phyloP scores from a whole-genome alignment of 2,113 vertebrate species.

The Microtus richardsoni region DNA sequence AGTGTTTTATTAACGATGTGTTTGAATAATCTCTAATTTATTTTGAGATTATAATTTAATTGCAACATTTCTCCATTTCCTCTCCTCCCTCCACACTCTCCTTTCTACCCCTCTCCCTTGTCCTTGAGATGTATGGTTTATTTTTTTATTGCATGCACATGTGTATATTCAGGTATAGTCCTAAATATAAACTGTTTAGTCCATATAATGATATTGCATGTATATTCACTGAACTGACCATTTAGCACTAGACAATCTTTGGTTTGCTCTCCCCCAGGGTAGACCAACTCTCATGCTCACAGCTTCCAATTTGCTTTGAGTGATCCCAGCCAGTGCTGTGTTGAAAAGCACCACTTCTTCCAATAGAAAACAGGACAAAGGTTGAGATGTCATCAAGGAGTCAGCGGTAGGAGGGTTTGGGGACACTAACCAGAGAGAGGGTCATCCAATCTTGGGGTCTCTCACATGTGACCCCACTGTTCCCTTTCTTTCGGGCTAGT shows the following conservation, averaged over 20 bases:
- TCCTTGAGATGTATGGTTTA: neutral
- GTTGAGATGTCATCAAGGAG: neutral
- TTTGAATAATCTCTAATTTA: neutral
- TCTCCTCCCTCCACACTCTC: neutral
- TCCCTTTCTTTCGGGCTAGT: neutral
- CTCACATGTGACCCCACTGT: neutral
- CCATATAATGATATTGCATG: neutral
- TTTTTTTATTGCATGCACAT: neutral
- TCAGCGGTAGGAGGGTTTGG: neutral
- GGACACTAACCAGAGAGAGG: neutral
- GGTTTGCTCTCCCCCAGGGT: too few species aligned
- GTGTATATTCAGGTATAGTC: neutral
- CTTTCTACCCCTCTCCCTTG: too few species aligned
- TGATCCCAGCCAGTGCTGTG: neutral
- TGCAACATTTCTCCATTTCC: neutral
- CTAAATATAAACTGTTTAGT: neutral
- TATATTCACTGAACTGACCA: neutral
- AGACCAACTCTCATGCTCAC: too few species aligned
- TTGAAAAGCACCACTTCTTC: neutral
- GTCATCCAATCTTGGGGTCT: neutral
- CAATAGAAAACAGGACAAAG: neutral
- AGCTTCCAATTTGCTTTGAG: neutral
- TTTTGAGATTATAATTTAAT: neutral
- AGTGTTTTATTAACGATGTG: neutral
- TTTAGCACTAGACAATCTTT: neutral